phyloP scores from a whole-genome alignment of 1,140 invertebrate genomes.

The Conus betulinus region DNA sequence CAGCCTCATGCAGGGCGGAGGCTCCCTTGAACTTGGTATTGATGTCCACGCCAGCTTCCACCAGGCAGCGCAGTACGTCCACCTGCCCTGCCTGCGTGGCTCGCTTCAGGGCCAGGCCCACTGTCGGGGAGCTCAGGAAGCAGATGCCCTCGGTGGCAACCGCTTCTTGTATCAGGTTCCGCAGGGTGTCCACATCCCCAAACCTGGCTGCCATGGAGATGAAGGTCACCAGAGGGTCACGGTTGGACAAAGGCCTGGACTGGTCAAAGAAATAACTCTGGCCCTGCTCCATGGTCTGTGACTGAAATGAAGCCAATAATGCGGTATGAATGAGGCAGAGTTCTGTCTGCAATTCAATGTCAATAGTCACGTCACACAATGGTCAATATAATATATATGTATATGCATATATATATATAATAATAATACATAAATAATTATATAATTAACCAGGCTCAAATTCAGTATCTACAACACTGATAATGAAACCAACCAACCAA shows the following conservation, averaged over 20 bases:
- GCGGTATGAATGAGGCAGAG: too few relatives aligned
- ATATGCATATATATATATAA: too few relatives aligned
- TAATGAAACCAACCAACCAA: too few relatives aligned
- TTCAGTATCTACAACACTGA: too few relatives aligned
- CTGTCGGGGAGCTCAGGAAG: constrained; percentile 19
- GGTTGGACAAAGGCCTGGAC: not conserved
- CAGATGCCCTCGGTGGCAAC: not conserved
- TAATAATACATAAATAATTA: too few relatives aligned
- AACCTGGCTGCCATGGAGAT: constrained; percentile 36
- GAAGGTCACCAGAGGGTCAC: constrained; percentile 26
- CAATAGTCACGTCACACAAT: too few relatives aligned
- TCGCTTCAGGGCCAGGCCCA: constrained; percentile 26
- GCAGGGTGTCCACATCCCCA: constrained; percentile 27
- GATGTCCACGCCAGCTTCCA: constrained; percentile 20
- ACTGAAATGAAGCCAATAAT: too few relatives aligned
- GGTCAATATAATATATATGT: too few relatives aligned
- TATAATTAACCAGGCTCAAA: too few relatives aligned
- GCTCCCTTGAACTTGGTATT: constrained; percentile 36
- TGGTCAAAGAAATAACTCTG: constrained; percentile 33
- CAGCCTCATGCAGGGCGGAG: constrained; percentile 23
- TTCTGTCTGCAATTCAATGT: too few relatives aligned
- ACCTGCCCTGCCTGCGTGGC: constrained; percentile 29
- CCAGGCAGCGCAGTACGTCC: constrained; percentile 16
- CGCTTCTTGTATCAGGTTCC: constrained; percentile 31
- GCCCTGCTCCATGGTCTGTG: not conserved